A percentile compares a stretch with the other conserved stretches of the same genome.
Evolutionary conservation across 2,113 vertebrate species (phyloP).

Genomic region (Pseudolaguvia tuberculata): DNA sequence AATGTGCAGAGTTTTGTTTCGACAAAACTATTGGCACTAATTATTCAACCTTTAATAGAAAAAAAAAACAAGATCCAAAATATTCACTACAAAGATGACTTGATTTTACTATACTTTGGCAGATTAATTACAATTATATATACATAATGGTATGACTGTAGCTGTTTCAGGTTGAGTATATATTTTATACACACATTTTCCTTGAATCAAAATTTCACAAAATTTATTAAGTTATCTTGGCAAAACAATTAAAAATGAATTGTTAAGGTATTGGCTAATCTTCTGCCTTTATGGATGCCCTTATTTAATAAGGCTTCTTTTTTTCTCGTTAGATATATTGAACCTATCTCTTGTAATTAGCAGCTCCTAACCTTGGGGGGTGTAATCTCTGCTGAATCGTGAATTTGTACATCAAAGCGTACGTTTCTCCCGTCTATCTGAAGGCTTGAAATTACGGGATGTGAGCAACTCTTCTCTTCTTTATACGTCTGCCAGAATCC

Average conservation of each 20-base stretch:
- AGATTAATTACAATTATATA: no score
- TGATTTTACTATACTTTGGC: no score
- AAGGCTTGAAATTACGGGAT: slow-evolving; percentile 73
- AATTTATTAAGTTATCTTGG: slow-evolving; percentile 28
- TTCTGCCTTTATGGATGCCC: slow-evolving; percentile 63
- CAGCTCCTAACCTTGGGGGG: slow-evolving; percentile 74
- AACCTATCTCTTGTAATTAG: slow-evolving; percentile 76
- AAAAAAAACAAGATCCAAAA: no score
- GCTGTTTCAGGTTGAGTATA: no score
- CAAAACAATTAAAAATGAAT: slow-evolving; percentile 31
- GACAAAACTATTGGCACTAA: no score
- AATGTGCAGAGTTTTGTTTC: not conserved
- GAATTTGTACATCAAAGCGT: slow-evolving; percentile 80
- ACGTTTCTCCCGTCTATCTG: slow-evolving; percentile 63
- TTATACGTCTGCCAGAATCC: slow-evolving; percentile 74
- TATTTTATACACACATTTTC: no score
- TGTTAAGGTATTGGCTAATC: slow-evolving; percentile 61
- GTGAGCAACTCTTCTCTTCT: slow-evolving; percentile 64
- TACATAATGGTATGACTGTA: no score
- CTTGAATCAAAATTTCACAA: not conserved
- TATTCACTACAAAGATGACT: no score
- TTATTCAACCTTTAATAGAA: no score
- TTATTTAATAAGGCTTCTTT: slow-evolving; percentile 70
- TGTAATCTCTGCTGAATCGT: slow-evolving; percentile 76
- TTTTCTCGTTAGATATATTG: slow-evolving; percentile 71